These are phyloP conservation scores for Pararge aegeria DNA, from an alignment of 1,140 invertebrate genomes.

Conservation along the genomic window DNA sequence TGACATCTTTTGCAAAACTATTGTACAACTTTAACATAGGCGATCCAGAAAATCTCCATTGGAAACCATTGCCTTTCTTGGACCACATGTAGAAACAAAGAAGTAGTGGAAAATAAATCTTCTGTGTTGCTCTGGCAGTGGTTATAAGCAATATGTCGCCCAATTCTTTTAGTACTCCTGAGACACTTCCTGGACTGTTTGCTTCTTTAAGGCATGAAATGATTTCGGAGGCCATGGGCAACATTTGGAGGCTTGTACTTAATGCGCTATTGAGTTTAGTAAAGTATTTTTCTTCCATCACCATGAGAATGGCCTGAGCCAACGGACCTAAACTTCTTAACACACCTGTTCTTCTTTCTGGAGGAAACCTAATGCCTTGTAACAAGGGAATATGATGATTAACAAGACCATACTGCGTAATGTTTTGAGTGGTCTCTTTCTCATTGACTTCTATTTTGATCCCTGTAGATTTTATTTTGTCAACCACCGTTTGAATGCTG, in stretches of 20 bases:
- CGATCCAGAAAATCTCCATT: not conserved
- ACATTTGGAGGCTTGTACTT: not conserved
- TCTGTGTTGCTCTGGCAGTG: conserved; percentile 7
- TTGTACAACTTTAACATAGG: not conserved
- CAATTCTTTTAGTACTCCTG: conserved; percentile 9
- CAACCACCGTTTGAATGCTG: no score
- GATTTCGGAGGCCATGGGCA: not conserved
- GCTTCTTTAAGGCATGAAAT: conserved; percentile 1
- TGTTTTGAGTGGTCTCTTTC: no score
- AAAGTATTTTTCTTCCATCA: no score
- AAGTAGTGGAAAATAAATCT: conserved; percentile 7
- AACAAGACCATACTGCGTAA: no score
- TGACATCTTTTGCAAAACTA: no score
- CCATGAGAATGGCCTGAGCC: no score
- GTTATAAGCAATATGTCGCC: conserved; percentile 8
- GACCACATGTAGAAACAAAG: not conserved
- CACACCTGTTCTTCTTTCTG: no score
- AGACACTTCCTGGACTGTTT: not conserved
- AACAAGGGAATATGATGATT: no score
- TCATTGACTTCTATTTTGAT: no score
- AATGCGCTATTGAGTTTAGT: not conserved
- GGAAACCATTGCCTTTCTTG: not conserved
- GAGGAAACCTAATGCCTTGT: no score
- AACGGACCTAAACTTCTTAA: no score
- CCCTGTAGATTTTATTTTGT: no score